phyloP scores from a whole-genome alignment of 2,797 vertebrate species.

The Mareca strepera region DNA sequence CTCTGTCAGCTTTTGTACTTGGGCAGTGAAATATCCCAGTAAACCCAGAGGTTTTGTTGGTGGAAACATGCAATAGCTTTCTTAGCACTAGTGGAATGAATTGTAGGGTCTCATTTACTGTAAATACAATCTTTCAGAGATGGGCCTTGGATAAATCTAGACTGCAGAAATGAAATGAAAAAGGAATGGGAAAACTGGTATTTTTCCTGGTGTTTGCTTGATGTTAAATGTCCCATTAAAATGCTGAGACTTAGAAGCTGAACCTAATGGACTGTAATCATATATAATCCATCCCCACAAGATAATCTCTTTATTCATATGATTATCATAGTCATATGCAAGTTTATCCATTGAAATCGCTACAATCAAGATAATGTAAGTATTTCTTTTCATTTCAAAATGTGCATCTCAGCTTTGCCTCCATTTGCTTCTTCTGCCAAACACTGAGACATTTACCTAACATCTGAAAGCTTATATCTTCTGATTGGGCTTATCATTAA shows the following conservation, averaged over 20 bases:
- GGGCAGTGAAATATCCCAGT: neutral
- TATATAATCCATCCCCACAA: neutral
- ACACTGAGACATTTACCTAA: constrained; percentile 34
- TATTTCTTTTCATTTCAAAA: constrained; percentile 50
- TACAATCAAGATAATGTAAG: constrained; percentile 16
- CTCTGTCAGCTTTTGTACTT: neutral
- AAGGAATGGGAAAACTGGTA: neutral
- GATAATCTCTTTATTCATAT: neutral
- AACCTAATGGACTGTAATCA: neutral
- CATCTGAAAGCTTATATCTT: constrained; percentile 44
- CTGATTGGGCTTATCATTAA: constrained; percentile 45
- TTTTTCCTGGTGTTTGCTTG: neutral
- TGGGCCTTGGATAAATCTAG: neutral
- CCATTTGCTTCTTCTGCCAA: constrained; percentile 64
- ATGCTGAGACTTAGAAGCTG: neutral
- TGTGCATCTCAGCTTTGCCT: constrained; percentile 3
- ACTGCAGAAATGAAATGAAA: neutral
- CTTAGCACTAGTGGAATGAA: neutral
- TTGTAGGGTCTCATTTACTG: neutral
- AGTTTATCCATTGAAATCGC: neutral
- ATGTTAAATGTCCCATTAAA: neutral
- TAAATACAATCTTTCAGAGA: neutral
- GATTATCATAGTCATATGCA: neutral
- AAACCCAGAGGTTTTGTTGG: neutral
- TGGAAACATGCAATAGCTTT: neutral